These are phyloP conservation scores for Hippocampus kuda DNA, from an alignment of 2,797 vertebrate species.

Conservation along the genomic window DNA sequence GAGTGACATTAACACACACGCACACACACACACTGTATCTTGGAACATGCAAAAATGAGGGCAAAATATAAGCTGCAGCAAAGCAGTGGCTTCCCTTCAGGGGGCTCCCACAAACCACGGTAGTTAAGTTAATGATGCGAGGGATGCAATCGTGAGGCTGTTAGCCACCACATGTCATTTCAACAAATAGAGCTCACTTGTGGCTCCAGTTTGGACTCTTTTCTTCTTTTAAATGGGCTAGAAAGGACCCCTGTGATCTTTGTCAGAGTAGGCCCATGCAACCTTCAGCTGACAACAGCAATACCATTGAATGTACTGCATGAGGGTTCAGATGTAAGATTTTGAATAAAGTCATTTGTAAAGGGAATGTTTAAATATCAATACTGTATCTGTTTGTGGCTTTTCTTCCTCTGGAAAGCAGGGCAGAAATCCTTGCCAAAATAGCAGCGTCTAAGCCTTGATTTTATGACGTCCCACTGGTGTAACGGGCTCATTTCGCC, in stretches of 20 bases:
- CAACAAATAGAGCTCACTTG: conserved; percentile 1
- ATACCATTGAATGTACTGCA: not conserved
- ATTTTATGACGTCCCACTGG: not conserved
- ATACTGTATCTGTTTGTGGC: not conserved
- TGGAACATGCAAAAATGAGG: not conserved
- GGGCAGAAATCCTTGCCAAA: not conserved
- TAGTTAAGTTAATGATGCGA: conserved; percentile 4
- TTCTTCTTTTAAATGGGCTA: not conserved
- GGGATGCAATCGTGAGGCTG: not conserved
- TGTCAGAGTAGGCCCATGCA: not conserved
- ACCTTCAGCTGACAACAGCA: not conserved
- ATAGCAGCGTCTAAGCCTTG: not conserved
- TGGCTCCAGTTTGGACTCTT: not conserved
- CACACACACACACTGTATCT: not conserved
- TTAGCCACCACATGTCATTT: conserved; percentile 2
- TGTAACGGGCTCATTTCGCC: not conserved
- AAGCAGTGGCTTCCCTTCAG: not conserved
- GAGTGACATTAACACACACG: too few relatives aligned
- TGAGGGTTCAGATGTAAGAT: not conserved
- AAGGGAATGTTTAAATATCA: not conserved
- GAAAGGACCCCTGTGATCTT: not conserved
- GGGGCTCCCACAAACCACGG: not conserved
- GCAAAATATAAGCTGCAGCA: not conserved
- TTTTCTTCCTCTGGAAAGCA: not conserved
- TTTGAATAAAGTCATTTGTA: not conserved